Evolutionary conservation across 1,140 invertebrate species (phyloP).

Genomic region (Cydia splendana): DNA sequence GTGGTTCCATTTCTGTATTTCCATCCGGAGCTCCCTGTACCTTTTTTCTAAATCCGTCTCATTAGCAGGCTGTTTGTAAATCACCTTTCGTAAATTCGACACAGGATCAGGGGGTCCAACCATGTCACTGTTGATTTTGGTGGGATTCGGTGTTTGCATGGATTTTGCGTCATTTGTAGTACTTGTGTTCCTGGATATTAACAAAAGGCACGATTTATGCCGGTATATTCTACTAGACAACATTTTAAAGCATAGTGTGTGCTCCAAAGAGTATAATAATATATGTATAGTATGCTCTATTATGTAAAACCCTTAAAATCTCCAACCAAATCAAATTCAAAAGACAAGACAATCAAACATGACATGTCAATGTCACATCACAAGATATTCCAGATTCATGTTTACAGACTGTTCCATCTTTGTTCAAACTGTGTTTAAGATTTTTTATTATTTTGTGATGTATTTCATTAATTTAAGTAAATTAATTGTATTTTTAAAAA

Average conservation of each 20-base stretch:
- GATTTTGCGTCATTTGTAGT: conserved; percentile 55
- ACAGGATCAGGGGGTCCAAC: conserved; percentile 90
- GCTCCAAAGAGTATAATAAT: no score
- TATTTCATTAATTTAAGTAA: background rate
- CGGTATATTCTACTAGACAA: conserved; percentile 1
- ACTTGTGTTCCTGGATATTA: conserved; percentile 42
- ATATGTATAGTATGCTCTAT: conserved; percentile 9
- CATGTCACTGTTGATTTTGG: conserved; percentile 70
- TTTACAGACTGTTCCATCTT: background rate
- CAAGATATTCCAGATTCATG: no score
- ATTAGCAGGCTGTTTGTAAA: conserved; percentile 82
- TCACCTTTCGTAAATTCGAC: conserved; percentile 88
- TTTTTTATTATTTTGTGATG: background rate
- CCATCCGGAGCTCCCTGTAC: conserved; percentile 83
- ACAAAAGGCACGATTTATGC: background rate
- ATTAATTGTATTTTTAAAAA: no score
- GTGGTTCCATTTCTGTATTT: conserved; percentile 90
- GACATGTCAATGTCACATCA: conserved; percentile 8
- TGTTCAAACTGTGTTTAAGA: background rate
- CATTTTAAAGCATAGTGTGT: conserved; percentile 18
- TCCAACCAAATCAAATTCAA: background rate
- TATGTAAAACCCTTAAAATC: conserved; percentile 9
- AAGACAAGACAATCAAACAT: background rate
- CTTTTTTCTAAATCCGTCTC: conserved; percentile 84
- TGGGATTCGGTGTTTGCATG: conserved; percentile 61